A percentile compares a stretch with the other conserved stretches of the same genome.
phyloP scores from a whole-genome alignment of 2,888 invertebrate genomes.

The Micropterix aruncella region DNA sequence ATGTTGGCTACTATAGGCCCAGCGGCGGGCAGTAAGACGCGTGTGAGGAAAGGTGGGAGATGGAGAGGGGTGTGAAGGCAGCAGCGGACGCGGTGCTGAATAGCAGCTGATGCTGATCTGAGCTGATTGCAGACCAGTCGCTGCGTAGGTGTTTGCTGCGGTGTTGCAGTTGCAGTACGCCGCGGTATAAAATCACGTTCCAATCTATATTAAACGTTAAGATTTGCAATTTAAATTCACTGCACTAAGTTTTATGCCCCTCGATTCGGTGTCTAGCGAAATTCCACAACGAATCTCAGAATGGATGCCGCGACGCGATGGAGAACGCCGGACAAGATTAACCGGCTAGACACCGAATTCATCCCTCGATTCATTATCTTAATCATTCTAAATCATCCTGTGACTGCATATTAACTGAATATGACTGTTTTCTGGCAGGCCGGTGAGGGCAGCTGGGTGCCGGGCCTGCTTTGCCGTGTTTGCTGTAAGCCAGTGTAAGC shows the following conservation, averaged over 20 bases:
- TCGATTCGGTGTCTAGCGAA: too few species aligned
- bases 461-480: neutral
- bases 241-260: too few species aligned
- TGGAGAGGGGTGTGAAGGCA: neutral
- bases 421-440: conserved; percentile 36
- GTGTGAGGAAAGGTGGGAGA: neutral
- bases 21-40: neutral
- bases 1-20: neutral
- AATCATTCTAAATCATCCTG: too few species aligned
- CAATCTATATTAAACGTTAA: too few species aligned
- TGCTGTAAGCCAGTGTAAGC: neutral
- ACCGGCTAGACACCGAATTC: too few species aligned
- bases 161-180: neutral
- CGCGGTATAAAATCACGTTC: neutral
- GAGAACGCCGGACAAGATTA: too few species aligned
- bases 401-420: neutral
- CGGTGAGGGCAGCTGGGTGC: conserved; percentile 32
- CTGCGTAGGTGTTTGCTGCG: neutral
- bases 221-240: too few species aligned
- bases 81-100: neutral
- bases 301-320: too few species aligned
- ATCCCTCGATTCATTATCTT: too few species aligned
- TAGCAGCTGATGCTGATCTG: neutral
- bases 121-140: too few species aligned
- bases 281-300: too few species aligned